Conservation (phyloP, 1,140 invertebrate species). For the Bacillus rossius region DNA sequence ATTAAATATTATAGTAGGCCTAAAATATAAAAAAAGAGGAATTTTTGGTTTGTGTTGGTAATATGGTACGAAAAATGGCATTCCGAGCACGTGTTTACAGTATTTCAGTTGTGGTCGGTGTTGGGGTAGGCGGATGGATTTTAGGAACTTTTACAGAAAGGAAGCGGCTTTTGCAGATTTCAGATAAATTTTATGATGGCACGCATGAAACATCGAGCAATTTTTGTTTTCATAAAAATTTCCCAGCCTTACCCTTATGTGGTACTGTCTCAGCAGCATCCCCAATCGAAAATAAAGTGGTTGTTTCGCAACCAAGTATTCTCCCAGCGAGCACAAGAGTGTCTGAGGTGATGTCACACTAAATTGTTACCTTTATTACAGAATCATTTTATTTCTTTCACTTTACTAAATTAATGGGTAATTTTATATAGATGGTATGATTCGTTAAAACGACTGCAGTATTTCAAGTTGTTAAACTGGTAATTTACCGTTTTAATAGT, state of each 20-base stretch:
- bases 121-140: conserved; percentile 9
- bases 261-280: conserved; percentile 12
- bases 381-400: too few species aligned
- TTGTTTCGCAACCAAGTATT: not conserved
- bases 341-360: not conserved
- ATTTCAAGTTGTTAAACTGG: too few species aligned
- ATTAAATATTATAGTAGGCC: too few species aligned
- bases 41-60: too few species aligned
- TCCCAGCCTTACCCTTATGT: conserved; percentile 10
- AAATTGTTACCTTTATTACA: too few species aligned
- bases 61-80: too few species aligned
- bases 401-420: too few species aligned
- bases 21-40: too few species aligned
- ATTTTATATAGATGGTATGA: too few species aligned
- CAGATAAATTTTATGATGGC: not conserved
- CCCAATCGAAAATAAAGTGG: conserved; percentile 1
- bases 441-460: too few species aligned
- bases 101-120: not conserved
- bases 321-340: not conserved
- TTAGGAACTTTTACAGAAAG: not conserved
- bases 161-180: not conserved
- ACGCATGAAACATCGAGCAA: not conserved
- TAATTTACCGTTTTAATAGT: too few species aligned
- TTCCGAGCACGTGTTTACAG: too few species aligned
- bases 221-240: not conserved